phyloP scores from a whole-genome alignment of 2,888 invertebrate genomes.

The Eristalis intricaria region DNA sequence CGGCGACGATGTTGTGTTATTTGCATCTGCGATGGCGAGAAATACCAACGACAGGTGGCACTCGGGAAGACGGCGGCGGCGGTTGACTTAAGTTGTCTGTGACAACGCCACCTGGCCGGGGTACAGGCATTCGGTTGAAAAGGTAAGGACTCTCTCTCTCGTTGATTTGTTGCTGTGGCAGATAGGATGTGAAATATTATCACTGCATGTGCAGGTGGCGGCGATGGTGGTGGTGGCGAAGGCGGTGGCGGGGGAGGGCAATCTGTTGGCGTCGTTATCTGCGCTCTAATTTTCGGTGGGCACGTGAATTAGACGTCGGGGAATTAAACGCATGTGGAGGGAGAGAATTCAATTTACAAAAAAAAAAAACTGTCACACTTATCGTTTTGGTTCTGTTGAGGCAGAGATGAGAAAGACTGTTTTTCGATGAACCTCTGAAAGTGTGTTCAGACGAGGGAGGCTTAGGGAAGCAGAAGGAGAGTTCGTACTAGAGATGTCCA shows the following conservation, averaged over 20 bases:
- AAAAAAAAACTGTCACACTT: not conserved
- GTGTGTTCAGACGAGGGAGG: too few species aligned
- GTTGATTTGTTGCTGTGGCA: slow-evolving; percentile 52
- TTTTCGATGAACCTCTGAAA: too few species aligned
- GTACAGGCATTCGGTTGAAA: not conserved
- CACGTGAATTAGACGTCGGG: not conserved
- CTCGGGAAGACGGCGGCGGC: not conserved
- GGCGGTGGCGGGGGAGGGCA: not conserved
- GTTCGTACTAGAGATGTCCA: too few species aligned
- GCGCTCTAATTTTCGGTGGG: not conserved
- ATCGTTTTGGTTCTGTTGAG: not conserved
- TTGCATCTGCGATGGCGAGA: slow-evolving; percentile 58
- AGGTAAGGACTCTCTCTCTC: not conserved
- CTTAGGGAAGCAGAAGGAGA: too few species aligned
- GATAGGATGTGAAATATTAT: slow-evolving; percentile 66
- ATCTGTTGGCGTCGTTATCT: not conserved
- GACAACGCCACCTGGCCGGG: slow-evolving; percentile 26
- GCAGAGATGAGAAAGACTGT: too few species aligned
- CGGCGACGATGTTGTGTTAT: slow-evolving; percentile 48
- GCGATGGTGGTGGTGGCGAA: slow-evolving; percentile 9
- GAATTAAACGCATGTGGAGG: not conserved
- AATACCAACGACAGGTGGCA: slow-evolving; percentile 46
- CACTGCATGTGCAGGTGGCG: slow-evolving; percentile 54
- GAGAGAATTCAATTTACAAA: not conserved
- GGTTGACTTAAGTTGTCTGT: slow-evolving; percentile 20